A percentile compares a stretch with the other conserved stretches of the same genome.
These are phyloP conservation scores for Drosophila hamatofila DNA, from an alignment of 2,888 invertebrate genomes.

Conservation along the genomic window DNA sequence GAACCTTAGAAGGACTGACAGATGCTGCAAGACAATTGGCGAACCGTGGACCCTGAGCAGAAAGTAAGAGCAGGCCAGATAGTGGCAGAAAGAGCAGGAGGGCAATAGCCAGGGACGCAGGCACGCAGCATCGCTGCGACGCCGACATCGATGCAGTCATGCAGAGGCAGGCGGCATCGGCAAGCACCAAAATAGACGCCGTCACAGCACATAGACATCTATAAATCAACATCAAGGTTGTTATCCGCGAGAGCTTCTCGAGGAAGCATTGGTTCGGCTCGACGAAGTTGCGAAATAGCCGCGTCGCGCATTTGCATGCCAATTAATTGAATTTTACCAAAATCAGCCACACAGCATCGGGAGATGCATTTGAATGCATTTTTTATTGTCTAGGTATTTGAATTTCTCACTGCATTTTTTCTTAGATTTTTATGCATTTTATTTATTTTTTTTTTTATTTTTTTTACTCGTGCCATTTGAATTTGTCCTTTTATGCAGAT, in stretches of 20 bases:
- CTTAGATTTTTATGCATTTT: constrained; percentile 8
- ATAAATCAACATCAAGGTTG: constrained; percentile 84
- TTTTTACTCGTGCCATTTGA: constrained; percentile 44
- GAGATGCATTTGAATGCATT: constrained; percentile 39
- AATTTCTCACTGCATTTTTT: constrained; percentile 16
- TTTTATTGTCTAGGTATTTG: constrained; percentile 33
- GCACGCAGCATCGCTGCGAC: constrained; percentile 44
- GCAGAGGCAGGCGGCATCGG: constrained; percentile 29
- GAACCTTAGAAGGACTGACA: constrained; percentile 85
- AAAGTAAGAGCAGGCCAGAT: background rate
- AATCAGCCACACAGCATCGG: constrained; percentile 49
- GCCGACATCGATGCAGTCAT: constrained; percentile 20
- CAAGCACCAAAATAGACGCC: constrained; percentile 65
- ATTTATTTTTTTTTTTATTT: no score
- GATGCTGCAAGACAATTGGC: constrained; percentile 72
- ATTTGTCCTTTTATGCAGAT: constrained; percentile 72
- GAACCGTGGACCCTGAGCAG: constrained; percentile 37
- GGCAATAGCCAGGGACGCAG: constrained; percentile 45
- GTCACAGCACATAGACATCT: constrained; percentile 59
- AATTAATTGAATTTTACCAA: constrained; percentile 66
- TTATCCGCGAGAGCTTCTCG: constrained; percentile 69
- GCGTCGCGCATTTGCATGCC: constrained; percentile 59
- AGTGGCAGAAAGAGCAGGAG: constrained; percentile 19
- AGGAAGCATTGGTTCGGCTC: constrained; percentile 59
- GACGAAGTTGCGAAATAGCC: constrained; percentile 72